Evolutionary conservation across 2,888 invertebrate species (phyloP).

Genomic region (Tenthredo livida): DNA sequence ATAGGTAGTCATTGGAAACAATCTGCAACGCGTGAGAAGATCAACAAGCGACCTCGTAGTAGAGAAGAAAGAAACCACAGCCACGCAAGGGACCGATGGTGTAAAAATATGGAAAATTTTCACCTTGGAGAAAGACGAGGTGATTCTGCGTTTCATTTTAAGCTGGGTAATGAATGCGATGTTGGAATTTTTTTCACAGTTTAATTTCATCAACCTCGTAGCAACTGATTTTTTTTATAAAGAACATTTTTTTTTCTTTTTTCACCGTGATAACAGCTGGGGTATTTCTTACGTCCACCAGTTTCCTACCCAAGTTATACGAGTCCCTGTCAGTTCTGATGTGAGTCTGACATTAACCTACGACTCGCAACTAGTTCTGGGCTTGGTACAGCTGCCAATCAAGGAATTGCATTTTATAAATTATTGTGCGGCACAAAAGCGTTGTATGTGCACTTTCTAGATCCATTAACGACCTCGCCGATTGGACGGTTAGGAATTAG

Average conservation of each 20-base stretch:
- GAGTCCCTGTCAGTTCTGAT: not conserved
- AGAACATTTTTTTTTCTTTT: not conserved
- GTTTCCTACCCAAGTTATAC: not conserved
- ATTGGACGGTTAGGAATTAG: slow-evolving; percentile 27
- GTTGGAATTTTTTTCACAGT: not conserved
- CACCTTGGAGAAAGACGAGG: not conserved
- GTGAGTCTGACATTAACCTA: slow-evolving; percentile 19
- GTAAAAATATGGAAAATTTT: not conserved
- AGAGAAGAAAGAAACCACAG: not conserved
- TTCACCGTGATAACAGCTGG: not conserved
- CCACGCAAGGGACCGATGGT: too few relatives aligned
- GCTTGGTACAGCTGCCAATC: slow-evolving; percentile 25
- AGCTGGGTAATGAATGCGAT: not conserved
- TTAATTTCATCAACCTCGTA: not conserved
- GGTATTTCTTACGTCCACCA: not conserved
- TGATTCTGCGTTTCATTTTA: not conserved
- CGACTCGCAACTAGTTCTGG: slow-evolving; percentile 1
- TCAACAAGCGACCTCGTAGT: not conserved
- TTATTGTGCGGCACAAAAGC: slow-evolving; percentile 12
- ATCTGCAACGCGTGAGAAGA: slow-evolving; percentile 20
- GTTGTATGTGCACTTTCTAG: slow-evolving; percentile 25
- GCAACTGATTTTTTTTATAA: not conserved
- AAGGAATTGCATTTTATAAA: slow-evolving; percentile 22
- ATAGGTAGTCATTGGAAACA: not conserved
- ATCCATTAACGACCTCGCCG: slow-evolving; percentile 29